Percentiles rank a stretch among this genome's conserved stretches.
These are phyloP conservation scores for Sinosuthora webbiana DNA, from an alignment of 2,113 vertebrate species.

Conservation along the genomic window DNA sequence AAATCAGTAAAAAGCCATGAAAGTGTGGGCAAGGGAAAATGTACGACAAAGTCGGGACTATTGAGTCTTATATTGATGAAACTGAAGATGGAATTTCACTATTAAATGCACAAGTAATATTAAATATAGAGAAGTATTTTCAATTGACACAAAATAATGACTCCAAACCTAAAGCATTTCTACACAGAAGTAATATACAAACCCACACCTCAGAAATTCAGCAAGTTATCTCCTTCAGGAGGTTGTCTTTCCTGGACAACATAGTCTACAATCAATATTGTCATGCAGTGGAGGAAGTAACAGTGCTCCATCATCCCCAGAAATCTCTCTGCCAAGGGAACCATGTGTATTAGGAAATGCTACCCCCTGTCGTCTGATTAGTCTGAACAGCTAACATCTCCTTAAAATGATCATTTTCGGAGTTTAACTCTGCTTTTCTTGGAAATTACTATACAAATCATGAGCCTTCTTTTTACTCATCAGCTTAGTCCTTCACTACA, in stretches of 20 bases:
- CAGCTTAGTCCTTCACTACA: background rate
- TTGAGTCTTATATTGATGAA: background rate
- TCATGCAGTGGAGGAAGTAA: background rate
- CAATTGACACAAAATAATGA: background rate
- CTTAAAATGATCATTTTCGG: background rate
- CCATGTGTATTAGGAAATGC: constrained; percentile 20
- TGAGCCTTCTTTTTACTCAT: background rate
- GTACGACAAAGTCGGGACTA: fast-evolving
- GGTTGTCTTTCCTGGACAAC: background rate
- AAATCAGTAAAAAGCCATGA: background rate
- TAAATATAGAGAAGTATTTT: background rate
- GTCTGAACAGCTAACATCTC: background rate
- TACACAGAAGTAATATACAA: background rate
- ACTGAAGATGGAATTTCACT: background rate
- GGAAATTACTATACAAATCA: background rate
- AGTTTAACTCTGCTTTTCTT: background rate
- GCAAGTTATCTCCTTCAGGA: background rate
- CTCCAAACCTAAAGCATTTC: background rate
- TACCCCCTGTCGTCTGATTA: constrained; percentile 30
- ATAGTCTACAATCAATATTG: background rate
- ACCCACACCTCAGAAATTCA: background rate
- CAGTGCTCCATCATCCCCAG: background rate
- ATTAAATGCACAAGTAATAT: background rate
- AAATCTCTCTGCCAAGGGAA: background rate
- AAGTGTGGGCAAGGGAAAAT: background rate